phyloP scores from a whole-genome alignment of 2,888 invertebrate species.

The Drymonia ruficornis region DNA sequence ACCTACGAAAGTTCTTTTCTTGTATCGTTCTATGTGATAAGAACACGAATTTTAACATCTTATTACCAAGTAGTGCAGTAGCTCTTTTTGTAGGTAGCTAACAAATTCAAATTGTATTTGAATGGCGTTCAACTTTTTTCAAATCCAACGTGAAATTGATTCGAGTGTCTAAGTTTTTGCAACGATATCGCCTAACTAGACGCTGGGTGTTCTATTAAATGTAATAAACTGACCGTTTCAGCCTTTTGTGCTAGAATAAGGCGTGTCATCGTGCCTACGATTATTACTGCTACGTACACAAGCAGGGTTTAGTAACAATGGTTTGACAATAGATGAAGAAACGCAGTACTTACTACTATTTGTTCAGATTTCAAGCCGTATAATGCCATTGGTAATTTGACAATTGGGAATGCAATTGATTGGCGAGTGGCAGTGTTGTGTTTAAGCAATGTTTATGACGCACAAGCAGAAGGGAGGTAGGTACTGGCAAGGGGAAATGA shows the following conservation, averaged over 20 bases:
- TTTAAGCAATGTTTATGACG: not conserved
- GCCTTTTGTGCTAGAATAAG: conserved; percentile 15
- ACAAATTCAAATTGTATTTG: not conserved
- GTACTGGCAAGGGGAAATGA: not conserved
- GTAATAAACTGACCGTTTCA: conserved; percentile 5
- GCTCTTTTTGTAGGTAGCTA: not conserved
- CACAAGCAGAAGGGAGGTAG: not conserved
- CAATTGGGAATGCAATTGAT: not conserved
- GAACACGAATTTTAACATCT: too few relatives aligned
- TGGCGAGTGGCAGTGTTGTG: not conserved
- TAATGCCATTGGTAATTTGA: not conserved
- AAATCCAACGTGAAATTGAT: conserved; percentile 13
- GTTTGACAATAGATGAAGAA: not conserved
- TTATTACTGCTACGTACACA: not conserved
- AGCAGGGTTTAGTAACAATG: conserved; percentile 1
- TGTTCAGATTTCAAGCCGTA: not conserved
- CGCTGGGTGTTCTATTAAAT: conserved; percentile 12
- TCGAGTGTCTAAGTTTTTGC: conserved; percentile 10
- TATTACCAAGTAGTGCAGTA: too few relatives aligned
- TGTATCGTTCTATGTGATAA: too few relatives aligned
- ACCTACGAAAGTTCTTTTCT: too few relatives aligned
- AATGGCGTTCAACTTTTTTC: conserved; percentile 5
- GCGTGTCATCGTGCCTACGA: conserved; percentile 9
- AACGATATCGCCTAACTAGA: conserved; percentile 3
- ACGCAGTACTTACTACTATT: not conserved